These are phyloP conservation scores for Leptura quadrifasciata DNA, from an alignment of 2,888 invertebrate species.

Conservation along the genomic window DNA sequence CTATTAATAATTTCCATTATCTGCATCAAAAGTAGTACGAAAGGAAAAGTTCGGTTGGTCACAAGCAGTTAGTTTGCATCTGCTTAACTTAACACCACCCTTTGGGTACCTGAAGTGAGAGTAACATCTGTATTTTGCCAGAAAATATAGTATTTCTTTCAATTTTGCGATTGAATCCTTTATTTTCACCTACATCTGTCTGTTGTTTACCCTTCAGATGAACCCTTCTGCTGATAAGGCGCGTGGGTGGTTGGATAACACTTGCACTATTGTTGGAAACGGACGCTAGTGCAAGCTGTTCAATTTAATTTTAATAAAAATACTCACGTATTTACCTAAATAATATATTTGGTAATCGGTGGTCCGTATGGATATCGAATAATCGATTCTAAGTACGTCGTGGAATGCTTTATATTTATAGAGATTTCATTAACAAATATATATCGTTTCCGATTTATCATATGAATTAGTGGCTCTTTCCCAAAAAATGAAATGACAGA, in stretches of 20 bases:
- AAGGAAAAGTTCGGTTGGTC: constrained; percentile 56
- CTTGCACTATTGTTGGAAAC: constrained; percentile 53
- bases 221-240: constrained; percentile 61
- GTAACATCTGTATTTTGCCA: constrained; percentile 66
- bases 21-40: constrained; percentile 39
- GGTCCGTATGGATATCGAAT: not conserved
- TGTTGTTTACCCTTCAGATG: constrained; percentile 61
- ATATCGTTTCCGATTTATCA: not conserved
- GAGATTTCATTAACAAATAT: constrained; percentile 14
- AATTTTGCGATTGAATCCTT: constrained; percentile 63
- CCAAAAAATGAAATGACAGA: not conserved
- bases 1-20: constrained; percentile 43
- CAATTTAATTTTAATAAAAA: constrained; percentile 38
- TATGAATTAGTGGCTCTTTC: not conserved
- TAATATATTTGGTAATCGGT: constrained; percentile 34
- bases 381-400: not conserved
- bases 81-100: constrained; percentile 63
- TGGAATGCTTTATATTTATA: not conserved
- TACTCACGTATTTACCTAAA: constrained; percentile 22
- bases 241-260: constrained; percentile 64
- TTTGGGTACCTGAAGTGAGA: constrained; percentile 61
- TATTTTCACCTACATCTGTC: constrained; percentile 60
- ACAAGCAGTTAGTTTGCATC: constrained; percentile 58
- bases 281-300: constrained; percentile 42
- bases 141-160: constrained; percentile 67